Percentiles rank a stretch among this genome's conserved stretches.
These are phyloP conservation scores for Drosophila antonietae DNA, from an alignment of 2,888 invertebrate genomes.

Conservation along the genomic window DNA sequence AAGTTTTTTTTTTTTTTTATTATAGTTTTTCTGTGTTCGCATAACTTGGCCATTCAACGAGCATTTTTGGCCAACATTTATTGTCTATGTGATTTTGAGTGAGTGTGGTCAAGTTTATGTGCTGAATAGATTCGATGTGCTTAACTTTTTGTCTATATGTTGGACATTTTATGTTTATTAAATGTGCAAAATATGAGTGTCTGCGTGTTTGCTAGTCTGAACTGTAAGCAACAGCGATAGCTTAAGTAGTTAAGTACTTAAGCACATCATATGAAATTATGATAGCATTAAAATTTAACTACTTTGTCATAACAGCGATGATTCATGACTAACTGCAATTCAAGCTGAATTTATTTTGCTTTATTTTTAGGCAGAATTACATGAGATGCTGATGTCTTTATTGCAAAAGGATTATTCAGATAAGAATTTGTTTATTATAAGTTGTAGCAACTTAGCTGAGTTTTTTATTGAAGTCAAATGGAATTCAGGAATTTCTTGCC, in stretches of 20 bases:
- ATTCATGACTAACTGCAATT: background rate
- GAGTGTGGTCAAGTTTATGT: slow-evolving; percentile 14
- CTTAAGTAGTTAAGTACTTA: background rate
- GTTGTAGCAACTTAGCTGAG: background rate
- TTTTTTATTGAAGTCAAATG: background rate
- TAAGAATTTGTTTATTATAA: no score
- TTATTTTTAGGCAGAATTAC: no score
- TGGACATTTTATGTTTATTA: background rate
- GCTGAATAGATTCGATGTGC: slow-evolving; percentile 43
- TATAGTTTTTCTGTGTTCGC: slow-evolving; percentile 54
- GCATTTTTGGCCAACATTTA: slow-evolving; percentile 69
- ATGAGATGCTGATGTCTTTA: no score
- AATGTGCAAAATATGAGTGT: background rate
- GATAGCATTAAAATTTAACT: background rate
- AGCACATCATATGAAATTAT: background rate
- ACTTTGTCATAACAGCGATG: background rate
- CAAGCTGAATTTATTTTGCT: no score
- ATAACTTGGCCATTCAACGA: slow-evolving; percentile 56
- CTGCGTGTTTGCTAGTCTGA: background rate
- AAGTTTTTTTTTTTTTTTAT: slow-evolving; percentile 72
- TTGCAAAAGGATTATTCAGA: no score
- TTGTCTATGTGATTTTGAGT: slow-evolving; percentile 23
- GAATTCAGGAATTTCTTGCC: background rate
- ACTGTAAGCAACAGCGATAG: background rate
- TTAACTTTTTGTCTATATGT: slow-evolving; percentile 30